Percentiles rank a stretch among this genome's conserved stretches.
These are phyloP conservation scores for Eristalinus sepulchralis DNA, from an alignment of 2,888 invertebrate species.

Conservation along the genomic window DNA sequence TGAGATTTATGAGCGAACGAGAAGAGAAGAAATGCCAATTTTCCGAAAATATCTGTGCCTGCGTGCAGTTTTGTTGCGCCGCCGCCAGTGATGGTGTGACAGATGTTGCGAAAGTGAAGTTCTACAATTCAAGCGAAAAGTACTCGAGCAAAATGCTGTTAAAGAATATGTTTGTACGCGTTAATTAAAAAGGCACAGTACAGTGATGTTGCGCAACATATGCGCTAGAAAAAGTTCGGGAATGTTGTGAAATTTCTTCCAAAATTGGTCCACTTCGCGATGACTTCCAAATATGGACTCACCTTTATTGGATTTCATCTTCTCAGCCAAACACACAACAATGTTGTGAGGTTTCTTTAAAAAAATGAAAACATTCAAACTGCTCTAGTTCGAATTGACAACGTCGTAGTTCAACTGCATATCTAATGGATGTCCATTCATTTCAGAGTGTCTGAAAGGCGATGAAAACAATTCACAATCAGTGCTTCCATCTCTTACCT, in stretches of 20 bases:
- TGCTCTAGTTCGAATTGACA: constrained; percentile 30
- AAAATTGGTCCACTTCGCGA: too few relatives aligned
- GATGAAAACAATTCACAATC: constrained; percentile 20
- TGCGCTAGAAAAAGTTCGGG: background rate
- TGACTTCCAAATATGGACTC: too few relatives aligned
- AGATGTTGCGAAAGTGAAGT: too few relatives aligned
- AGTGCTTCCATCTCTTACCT: constrained; percentile 6
- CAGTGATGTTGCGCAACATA: constrained; percentile 59
- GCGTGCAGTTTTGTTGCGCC: too few relatives aligned
- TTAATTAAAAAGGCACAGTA: too few relatives aligned
- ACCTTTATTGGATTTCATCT: constrained; percentile 16
- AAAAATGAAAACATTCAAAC: background rate
- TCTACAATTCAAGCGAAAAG: too few relatives aligned
- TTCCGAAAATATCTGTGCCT: too few relatives aligned
- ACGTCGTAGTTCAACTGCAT: constrained; percentile 15
- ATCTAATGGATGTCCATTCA: constrained; percentile 20
- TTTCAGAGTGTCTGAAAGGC: background rate
- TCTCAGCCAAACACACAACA: background rate
- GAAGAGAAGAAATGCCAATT: too few relatives aligned
- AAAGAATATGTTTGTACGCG: too few relatives aligned
- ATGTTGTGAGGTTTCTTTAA: background rate
- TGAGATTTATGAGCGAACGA: too few relatives aligned
- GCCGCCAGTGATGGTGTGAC: too few relatives aligned
- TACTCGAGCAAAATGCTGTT: too few relatives aligned
- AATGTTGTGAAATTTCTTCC: background rate